These are phyloP conservation scores for Antheraea mylitta DNA, from an alignment of 1,140 invertebrate genomes.

Conservation along the genomic window DNA sequence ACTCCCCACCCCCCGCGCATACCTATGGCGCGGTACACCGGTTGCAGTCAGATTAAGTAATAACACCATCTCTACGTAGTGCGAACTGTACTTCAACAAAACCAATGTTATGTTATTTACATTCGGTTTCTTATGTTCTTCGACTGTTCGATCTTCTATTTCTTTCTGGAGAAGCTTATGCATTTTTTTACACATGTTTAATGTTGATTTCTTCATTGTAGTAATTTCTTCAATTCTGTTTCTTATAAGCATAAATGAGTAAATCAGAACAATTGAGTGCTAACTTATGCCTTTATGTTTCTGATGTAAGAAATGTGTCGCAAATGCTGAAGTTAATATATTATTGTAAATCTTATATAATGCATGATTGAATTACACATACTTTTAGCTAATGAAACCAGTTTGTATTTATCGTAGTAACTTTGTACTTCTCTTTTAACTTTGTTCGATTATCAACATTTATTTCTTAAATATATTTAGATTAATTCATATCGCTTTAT, in stretches of 20 bases:
- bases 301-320: neutral
- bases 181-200: neutral
- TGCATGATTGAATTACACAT: neutral
- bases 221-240: neutral
- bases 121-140: too few relatives aligned
- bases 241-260: neutral
- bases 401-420: neutral
- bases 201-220: neutral
- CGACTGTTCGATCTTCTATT: neutral
- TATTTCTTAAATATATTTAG: conserved; percentile 1
- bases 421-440: neutral
- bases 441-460: neutral
- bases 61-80: neutral
- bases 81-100: neutral
- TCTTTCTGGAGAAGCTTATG: neutral
- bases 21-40: too few relatives aligned
- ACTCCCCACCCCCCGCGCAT: too few relatives aligned
- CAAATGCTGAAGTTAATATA: neutral
- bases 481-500: conserved; percentile 13
- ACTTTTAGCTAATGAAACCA: neutral
- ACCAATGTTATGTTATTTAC: too few relatives aligned
- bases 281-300: neutral
- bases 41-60: too few relatives aligned
- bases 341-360: neutral
- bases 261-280: neutral